Percentiles rank a stretch among this genome's conserved stretches.
Conservation (phyloP, 2,888 invertebrate genomes). For the Tigriopus californicus region DNA sequence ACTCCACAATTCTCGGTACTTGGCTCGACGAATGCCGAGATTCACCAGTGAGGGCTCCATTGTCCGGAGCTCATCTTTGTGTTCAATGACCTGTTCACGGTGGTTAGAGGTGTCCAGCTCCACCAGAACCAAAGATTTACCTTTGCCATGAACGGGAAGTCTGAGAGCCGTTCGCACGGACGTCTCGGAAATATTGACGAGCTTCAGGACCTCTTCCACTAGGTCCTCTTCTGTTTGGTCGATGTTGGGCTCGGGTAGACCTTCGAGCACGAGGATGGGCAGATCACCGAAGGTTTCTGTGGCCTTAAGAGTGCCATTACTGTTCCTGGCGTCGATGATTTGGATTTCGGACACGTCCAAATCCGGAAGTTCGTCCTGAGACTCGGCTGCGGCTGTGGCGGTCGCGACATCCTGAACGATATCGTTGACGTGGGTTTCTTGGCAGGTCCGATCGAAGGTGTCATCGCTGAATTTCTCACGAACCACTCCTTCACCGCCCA, state of each 20-base stretch:
- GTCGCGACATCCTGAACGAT: neutral
- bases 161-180: slow-evolving; percentile 6
- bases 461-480: neutral
- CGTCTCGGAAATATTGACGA: neutral
- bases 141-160: neutral
- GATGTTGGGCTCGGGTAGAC: neutral
- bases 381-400: neutral
- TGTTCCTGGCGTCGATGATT: neutral
- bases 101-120: slow-evolving; percentile 1
- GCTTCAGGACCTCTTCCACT: neutral
- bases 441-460: neutral
- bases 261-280: slow-evolving; percentile 2
- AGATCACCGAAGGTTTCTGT: neutral
- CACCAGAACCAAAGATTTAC: neutral
- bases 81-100: neutral
- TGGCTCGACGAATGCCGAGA: neutral
- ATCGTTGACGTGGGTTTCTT: neutral
- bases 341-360: neutral
- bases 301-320: neutral
- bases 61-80: neutral
- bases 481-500: slow-evolving; percentile 6
- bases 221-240: slow-evolving; percentile 8
- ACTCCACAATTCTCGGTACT: slow-evolving; percentile 1
- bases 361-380: neutral
- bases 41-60: neutral